Conservation (phyloP, 2,113 vertebrate genomes). For the Pelmatolapia mariae region DNA sequence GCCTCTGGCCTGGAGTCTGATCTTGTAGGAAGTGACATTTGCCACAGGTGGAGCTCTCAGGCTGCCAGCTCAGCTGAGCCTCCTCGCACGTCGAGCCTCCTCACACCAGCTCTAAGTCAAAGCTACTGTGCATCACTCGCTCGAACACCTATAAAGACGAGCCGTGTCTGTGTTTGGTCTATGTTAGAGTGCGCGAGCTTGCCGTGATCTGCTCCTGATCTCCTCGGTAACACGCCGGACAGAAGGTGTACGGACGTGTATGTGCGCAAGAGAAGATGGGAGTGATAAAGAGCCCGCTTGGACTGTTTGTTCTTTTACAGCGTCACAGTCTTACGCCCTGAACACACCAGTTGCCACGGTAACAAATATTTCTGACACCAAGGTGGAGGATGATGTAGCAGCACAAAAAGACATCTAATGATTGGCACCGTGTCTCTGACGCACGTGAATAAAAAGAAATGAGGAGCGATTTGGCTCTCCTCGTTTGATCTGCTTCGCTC, state of each 20-base stretch:
- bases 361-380: slow-evolving; percentile 8
- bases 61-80: neutral
- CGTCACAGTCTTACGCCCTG: neutral
- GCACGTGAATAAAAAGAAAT: neutral
- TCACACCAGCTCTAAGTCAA: slow-evolving; percentile 6
- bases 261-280: neutral
- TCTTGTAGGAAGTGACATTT: neutral
- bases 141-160: neutral
- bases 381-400: neutral
- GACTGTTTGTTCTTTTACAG: neutral
- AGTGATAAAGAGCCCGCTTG: neutral
- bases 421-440: neutral
- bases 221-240: neutral
- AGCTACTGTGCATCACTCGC: neutral
- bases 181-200: neutral
- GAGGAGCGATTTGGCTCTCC: neutral
- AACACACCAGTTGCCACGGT: slow-evolving; percentile 31
- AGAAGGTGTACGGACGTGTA: neutral
- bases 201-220: neutral
- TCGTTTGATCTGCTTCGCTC: neutral
- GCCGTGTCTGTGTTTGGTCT: neutral
- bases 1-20: neutral
- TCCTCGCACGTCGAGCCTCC: neutral
- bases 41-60: slow-evolving; percentile 16
- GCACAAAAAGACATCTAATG: neutral